These are phyloP conservation scores for Xiphydria camelus DNA, from an alignment of 2,888 invertebrate genomes.

Conservation along the genomic window DNA sequence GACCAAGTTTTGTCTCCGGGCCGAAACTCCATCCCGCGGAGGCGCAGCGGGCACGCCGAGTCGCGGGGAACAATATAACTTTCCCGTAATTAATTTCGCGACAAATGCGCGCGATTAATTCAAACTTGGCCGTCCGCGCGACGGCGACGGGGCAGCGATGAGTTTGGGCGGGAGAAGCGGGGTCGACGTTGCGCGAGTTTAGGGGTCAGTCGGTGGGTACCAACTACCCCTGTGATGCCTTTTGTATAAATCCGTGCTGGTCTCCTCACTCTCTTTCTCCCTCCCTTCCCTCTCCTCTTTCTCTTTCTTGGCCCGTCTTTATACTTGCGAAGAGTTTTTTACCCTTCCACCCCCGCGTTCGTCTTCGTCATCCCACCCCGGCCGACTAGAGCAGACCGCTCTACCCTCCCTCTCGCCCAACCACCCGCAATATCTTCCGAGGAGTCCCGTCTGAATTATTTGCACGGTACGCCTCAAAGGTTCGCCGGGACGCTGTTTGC, in stretches of 20 bases:
- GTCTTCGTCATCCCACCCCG: too few relatives aligned
- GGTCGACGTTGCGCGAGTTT: conserved; percentile 6
- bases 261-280: conserved; percentile 5
- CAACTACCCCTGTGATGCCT: not conserved
- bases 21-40: not conserved
- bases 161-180: conserved; percentile 3
- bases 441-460: conserved; percentile 40
- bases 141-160: conserved; percentile 3
- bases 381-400: too few relatives aligned
- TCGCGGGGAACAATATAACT: conserved; percentile 37
- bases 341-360: too few relatives aligned
- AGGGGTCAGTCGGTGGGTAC: not conserved
- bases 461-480: conserved; percentile 40
- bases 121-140: conserved; percentile 20
- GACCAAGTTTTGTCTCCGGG: conserved; percentile 31
- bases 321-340: too few relatives aligned
- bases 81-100: conserved; percentile 40
- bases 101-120: conserved; percentile 35
- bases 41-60: conserved; percentile 6
- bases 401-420: not conserved
- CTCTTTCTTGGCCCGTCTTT: conserved; percentile 5
- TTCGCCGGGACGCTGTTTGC: conserved; percentile 28
- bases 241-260: not conserved
- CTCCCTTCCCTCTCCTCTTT: conserved; percentile 17
- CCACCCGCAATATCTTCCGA: conserved; percentile 30